Evolutionary conservation across 2,113 vertebrate species (phyloP).

Genomic region (Oryzias curvinotus): DNA sequence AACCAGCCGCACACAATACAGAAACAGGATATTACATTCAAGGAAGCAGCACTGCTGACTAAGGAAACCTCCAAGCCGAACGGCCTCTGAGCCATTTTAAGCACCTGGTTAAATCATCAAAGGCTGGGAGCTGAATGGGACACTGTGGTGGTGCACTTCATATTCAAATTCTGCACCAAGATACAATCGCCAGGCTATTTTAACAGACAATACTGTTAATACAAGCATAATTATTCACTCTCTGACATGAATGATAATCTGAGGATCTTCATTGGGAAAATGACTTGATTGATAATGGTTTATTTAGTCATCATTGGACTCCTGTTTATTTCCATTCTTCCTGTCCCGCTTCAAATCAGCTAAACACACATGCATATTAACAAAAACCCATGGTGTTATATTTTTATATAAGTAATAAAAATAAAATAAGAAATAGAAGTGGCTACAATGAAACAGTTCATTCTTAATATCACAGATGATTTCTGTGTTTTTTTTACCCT

Average conservation of each 20-base stretch:
- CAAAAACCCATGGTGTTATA: no score
- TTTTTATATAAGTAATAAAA: no score
- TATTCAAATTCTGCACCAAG: conserved; percentile 4
- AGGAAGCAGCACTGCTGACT: conserved; percentile 66
- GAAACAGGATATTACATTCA: conserved; percentile 69
- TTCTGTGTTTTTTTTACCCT: no score
- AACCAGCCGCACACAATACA: conserved; percentile 54
- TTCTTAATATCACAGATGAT: background rate
- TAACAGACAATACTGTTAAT: background rate
- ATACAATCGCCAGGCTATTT: conserved; percentile 13
- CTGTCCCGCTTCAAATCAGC: background rate
- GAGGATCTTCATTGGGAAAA: background rate
- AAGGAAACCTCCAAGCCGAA: conserved; percentile 55
- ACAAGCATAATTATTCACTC: conserved; percentile 5
- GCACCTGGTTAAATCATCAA: conserved; percentile 46
- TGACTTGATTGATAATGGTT: conserved; percentile 11
- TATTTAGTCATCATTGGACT: conserved; percentile 12
- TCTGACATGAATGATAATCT: conserved; percentile 13
- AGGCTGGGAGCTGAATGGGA: conserved; percentile 29
- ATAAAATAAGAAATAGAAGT: background rate
- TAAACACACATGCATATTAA: background rate
- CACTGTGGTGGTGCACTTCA: conserved; percentile 6
- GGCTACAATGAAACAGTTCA: background rate
- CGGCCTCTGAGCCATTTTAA: conserved; percentile 46
- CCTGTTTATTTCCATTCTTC: background rate